phyloP scores from a whole-genome alignment of 2,797 vertebrate species.

The Sebastes hubbsi region DNA sequence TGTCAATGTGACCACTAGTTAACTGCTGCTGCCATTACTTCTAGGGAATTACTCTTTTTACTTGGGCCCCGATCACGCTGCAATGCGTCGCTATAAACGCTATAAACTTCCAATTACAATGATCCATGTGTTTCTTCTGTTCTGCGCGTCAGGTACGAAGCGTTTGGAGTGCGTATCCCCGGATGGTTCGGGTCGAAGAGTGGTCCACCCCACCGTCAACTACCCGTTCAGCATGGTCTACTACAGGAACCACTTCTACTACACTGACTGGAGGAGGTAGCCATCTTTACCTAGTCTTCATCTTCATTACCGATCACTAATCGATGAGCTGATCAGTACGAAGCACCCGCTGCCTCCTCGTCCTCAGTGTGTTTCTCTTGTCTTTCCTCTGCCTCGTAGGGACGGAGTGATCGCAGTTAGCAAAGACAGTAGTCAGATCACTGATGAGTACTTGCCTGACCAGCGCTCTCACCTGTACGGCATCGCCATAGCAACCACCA shows the following conservation, averaged over 20 bases:
- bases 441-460: constrained; percentile 93
- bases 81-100: no score
- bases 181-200: constrained; percentile 85
- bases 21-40: no score
- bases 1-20: no score
- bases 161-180: constrained; percentile 90
- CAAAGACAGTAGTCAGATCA: constrained; percentile 86
- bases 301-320: not conserved
- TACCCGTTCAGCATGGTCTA: constrained; percentile 95
- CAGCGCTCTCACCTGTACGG: constrained; percentile 97
- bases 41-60: no score
- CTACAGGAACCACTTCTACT: constrained; percentile 93
- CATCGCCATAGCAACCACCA: constrained; percentile 90
- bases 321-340: not conserved
- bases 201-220: constrained; percentile 89
- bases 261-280: constrained; percentile 97
- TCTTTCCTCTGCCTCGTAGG: constrained; percentile 71
- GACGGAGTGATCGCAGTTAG: constrained; percentile 91
- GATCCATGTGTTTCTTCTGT: not conserved
- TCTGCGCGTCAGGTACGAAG: constrained; percentile 88
- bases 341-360: not conserved
- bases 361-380: not conserved
- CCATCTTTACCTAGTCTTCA: not conserved
- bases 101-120: not conserved
- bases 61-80: no score